Conservation (phyloP, 2,888 invertebrate species). For the Zygogramma bicolorata region DNA sequence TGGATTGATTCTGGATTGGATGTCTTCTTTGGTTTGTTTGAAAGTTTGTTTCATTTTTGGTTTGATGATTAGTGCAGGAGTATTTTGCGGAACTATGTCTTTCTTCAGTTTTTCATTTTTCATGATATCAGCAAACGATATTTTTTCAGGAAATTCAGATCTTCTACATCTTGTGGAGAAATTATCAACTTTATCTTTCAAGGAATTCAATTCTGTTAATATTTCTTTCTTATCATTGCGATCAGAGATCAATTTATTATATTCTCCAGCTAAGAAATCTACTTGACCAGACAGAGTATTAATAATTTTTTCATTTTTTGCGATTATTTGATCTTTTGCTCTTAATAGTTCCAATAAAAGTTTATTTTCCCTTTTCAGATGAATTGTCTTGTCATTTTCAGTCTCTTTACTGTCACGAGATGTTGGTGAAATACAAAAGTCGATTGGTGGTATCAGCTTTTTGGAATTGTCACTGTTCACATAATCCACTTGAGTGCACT, state of each 20-base stretch:
- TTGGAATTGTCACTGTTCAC: not conserved
- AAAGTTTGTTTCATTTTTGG: not conserved
- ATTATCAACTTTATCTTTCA: not conserved
- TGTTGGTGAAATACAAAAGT: not conserved
- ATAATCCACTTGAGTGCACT: not conserved
- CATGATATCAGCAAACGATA: not conserved
- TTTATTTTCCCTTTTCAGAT: not conserved
- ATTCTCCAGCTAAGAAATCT: not conserved
- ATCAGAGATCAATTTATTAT: not conserved
- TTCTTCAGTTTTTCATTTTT: not conserved
- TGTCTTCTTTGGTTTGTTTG: not conserved
- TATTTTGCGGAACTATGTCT: not conserved
- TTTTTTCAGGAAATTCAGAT: not conserved
- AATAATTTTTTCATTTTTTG: not conserved
- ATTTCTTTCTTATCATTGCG: not conserved
- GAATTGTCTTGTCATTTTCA: not conserved
- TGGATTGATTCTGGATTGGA: not conserved
- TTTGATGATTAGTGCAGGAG: slow-evolving; percentile 1
- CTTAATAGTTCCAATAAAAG: not conserved
- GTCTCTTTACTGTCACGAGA: not conserved
- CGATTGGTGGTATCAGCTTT: not conserved
- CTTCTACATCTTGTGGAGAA: not conserved
- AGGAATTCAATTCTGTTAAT: not conserved
- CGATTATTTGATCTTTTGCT: not conserved
- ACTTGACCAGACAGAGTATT: not conserved